Evolutionary conservation across 2,113 vertebrate genomes (phyloP).

Genomic region (Phycodurus eques): DNA sequence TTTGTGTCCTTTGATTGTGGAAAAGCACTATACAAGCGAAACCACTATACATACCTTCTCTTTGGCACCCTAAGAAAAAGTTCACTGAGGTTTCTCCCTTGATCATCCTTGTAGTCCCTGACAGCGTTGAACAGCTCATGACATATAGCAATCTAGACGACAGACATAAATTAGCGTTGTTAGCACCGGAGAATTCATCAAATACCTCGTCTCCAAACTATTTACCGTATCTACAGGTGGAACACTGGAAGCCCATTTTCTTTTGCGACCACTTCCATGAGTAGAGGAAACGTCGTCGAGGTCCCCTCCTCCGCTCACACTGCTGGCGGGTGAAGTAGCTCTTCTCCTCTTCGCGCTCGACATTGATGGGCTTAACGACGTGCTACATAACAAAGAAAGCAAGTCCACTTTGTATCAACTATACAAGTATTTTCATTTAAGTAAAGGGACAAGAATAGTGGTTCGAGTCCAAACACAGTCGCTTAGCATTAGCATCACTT

Average conservation of each 20-base stretch:
- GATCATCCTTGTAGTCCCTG: slow-evolving; percentile 93
- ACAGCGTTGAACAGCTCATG: slow-evolving; percentile 95
- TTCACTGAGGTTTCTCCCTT: slow-evolving; percentile 90
- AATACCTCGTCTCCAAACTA: neutral
- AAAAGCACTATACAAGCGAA: neutral
- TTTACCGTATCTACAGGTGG: slow-evolving; percentile 92
- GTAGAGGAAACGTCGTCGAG: slow-evolving; percentile 87
- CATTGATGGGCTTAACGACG: slow-evolving; percentile 18
- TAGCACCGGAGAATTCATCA: neutral
- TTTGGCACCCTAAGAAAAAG: slow-evolving; percentile 93
- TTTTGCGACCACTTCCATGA: slow-evolving; percentile 88
- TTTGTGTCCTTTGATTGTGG: neutral
- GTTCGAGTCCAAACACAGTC: neutral
- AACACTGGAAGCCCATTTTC: slow-evolving; percentile 82
- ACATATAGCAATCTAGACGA: slow-evolving; percentile 89
- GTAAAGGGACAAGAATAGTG: neutral
- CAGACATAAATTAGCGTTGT: neutral
- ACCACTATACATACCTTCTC: slow-evolving; percentile 77
- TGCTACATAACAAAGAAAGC: slow-evolving; percentile 20
- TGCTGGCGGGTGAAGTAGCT: slow-evolving; percentile 95
- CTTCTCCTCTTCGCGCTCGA: slow-evolving; percentile 87
- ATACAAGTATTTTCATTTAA: neutral
- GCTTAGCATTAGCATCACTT: slow-evolving; percentile 17
- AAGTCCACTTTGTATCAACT: accelerated
- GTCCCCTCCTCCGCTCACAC: slow-evolving; percentile 88